Percentiles rank a stretch among this genome's conserved stretches.
These are phyloP conservation scores for Drosophila nigrodunni DNA, from an alignment of 1,140 invertebrate species.

Conservation along the genomic window DNA sequence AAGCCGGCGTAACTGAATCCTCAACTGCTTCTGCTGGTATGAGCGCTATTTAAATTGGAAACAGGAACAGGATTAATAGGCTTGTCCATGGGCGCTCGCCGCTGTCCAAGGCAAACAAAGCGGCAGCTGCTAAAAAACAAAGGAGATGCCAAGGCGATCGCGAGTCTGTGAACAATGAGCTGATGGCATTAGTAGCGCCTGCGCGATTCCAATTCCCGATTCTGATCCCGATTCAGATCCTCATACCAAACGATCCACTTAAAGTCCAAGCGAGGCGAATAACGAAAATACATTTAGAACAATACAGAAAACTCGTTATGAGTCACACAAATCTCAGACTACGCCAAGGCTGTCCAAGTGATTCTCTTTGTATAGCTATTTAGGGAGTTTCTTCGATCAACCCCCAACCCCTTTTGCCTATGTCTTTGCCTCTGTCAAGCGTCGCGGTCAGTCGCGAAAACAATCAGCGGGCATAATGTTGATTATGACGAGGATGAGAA, in stretches of 20 bases:
- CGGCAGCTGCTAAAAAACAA: conserved; percentile 69
- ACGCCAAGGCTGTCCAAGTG: conserved; percentile 39
- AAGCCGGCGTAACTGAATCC: conserved; percentile 74
- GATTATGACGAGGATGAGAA: conserved; percentile 65
- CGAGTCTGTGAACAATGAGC: conserved; percentile 55
- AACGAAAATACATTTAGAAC: conserved; percentile 41
- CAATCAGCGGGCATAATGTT: conserved; percentile 72
- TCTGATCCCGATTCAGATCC: conserved; percentile 21
- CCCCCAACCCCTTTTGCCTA: conserved; percentile 25
- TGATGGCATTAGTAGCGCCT: conserved; percentile 36
- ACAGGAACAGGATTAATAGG: conserved; percentile 71
- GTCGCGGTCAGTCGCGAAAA: conserved; percentile 78
- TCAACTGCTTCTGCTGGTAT: conserved; percentile 18
- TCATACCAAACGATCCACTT: conserved; percentile 60
- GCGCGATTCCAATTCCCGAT: conserved; percentile 40
- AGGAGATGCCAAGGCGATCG: conserved; percentile 61
- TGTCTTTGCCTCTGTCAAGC: conserved; percentile 10
- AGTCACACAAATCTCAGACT: conserved; percentile 80
- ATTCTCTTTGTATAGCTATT: conserved; percentile 34
- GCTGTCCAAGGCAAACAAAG: conserved; percentile 75
- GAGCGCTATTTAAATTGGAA: conserved; percentile 6
- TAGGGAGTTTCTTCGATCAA: conserved; percentile 36
- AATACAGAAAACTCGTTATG: conserved; percentile 74
- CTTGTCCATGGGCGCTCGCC: conserved; percentile 57
- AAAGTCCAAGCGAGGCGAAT: conserved; percentile 74